A percentile compares a stretch with the other conserved stretches of the same genome.
These are phyloP conservation scores for Drosophila truncata DNA, from an alignment of 1,140 invertebrate species.

Conservation along the genomic window DNA sequence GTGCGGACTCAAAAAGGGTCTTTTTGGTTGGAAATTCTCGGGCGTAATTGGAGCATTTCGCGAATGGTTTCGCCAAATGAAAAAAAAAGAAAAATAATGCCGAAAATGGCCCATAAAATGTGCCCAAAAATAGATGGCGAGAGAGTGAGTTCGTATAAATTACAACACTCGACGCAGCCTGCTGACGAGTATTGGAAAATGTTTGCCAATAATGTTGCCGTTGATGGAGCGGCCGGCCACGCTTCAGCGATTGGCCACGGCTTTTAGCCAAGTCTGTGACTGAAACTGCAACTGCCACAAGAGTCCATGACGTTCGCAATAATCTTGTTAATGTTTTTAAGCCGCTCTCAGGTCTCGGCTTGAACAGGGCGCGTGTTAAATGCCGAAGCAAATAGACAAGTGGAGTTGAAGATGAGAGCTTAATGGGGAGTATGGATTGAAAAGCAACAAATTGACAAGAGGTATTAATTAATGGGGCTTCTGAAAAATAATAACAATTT, in stretches of 20 bases:
- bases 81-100: slow-evolving; percentile 21
- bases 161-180: slow-evolving; percentile 54
- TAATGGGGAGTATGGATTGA: neutral
- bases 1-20: slow-evolving; percentile 33
- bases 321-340: slow-evolving; percentile 33
- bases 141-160: slow-evolving; percentile 54
- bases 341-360: slow-evolving; percentile 3
- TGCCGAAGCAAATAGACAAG: slow-evolving; percentile 16
- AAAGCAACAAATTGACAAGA: neutral
- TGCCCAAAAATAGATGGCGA: slow-evolving; percentile 40
- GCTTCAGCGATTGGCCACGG: slow-evolving; percentile 74
- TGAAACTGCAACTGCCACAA: slow-evolving; percentile 36
- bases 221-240: slow-evolving; percentile 64
- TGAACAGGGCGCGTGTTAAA: slow-evolving; percentile 41
- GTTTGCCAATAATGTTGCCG: slow-evolving; percentile 73
- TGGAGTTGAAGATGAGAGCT: slow-evolving; percentile 26
- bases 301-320: slow-evolving; percentile 41
- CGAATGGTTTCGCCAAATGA: slow-evolving; percentile 40
- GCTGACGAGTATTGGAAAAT: slow-evolving; percentile 62
- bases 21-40: slow-evolving; percentile 52
- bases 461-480: neutral
- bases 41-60: slow-evolving; percentile 75
- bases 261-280: slow-evolving; percentile 38
- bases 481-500: neutral
- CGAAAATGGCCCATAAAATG: slow-evolving; percentile 53